phyloP scores from a whole-genome alignment of 2,888 invertebrate species.

The Heliconius ismenius region DNA sequence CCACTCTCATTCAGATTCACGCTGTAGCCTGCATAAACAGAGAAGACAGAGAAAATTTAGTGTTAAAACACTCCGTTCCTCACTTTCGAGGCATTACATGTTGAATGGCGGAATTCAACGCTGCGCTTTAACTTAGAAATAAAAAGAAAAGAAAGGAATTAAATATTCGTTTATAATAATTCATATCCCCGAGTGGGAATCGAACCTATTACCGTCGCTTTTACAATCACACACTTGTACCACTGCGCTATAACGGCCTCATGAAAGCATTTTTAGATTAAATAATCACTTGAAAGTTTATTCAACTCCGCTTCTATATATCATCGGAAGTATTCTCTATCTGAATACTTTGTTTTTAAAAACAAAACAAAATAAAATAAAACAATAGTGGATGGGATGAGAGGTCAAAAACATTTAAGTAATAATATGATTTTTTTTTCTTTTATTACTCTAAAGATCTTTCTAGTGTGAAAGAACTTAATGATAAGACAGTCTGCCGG shows the following conservation, averaged over 20 bases:
- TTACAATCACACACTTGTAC: background rate
- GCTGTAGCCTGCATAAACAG: background rate
- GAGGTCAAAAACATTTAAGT: constrained; percentile 7
- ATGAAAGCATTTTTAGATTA: background rate
- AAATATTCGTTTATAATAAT: too few species aligned
- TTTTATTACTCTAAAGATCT: background rate
- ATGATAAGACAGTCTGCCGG: background rate
- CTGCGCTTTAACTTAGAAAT: background rate
- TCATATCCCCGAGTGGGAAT: background rate
- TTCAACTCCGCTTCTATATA: constrained; percentile 21
- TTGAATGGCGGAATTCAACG: background rate
- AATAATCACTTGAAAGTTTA: constrained; percentile 31
- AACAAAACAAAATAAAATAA: background rate
- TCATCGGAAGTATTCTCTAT: constrained; percentile 28
- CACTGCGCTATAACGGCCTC: background rate
- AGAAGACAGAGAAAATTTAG: background rate
- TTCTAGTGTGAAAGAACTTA: too few species aligned
- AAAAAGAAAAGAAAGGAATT: too few species aligned
- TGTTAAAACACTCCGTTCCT: background rate
- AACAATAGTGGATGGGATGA: background rate
- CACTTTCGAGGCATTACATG: background rate
- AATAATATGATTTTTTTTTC: background rate
- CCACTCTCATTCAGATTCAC: too few species aligned
- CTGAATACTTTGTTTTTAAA: constrained; percentile 12
- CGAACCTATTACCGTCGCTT: background rate